A percentile compares a stretch with the other conserved stretches of the same genome.
phyloP scores from a whole-genome alignment of 2,113 vertebrate species.

The Scolopax mira region DNA sequence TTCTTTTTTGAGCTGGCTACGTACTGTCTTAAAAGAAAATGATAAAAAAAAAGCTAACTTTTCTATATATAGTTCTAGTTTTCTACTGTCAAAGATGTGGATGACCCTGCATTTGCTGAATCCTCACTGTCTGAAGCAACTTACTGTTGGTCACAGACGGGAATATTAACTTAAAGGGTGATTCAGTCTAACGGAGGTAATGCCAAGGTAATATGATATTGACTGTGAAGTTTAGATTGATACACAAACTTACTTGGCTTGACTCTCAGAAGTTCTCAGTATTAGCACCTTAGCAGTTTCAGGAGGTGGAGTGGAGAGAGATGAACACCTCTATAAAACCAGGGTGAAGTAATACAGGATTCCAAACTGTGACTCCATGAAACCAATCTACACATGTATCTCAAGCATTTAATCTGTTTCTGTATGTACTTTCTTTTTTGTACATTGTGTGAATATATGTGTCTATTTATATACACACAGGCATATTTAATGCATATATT shows the following conservation, averaged over 20 bases:
- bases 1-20: neutral
- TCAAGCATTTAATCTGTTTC: neutral
- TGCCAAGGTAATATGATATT: neutral
- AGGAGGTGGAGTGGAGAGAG: neutral
- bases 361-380: neutral
- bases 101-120: neutral
- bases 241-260: neutral
- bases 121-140: neutral
- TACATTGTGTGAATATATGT: neutral
- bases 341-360: neutral
- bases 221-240: neutral
- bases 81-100: neutral
- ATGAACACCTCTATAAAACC: neutral
- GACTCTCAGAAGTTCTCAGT: neutral
- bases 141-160: neutral
- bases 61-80: constrained; percentile 38
- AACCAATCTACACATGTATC: neutral
- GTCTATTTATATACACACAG: neutral
- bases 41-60: neutral
- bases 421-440: neutral
- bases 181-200: neutral
- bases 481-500: neutral
- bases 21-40: neutral
- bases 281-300: neutral
- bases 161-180: neutral